phyloP scores from a whole-genome alignment of 2,888 invertebrate species.

The Platycheirus albimanus region DNA sequence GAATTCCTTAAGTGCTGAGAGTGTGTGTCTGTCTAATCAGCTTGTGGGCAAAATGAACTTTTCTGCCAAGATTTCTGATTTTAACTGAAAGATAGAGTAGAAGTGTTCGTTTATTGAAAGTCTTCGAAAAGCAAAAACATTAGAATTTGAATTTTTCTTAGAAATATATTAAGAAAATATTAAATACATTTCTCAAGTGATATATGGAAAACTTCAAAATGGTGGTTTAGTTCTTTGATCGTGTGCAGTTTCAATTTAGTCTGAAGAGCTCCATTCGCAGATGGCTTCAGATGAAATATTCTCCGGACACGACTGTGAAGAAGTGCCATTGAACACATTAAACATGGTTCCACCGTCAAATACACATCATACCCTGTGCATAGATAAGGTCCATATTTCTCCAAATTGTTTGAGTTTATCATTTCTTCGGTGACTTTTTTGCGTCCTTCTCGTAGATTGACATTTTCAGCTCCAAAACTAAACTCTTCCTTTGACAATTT shows the following conservation, averaged over 20 bases:
- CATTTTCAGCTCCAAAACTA: constrained; percentile 83
- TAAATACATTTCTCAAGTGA: too few species aligned
- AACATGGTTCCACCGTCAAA: constrained; percentile 92
- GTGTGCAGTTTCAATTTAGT: constrained; percentile 90
- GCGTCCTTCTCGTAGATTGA: constrained; percentile 35
- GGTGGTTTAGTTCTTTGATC: constrained; percentile 92
- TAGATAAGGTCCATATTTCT: constrained; percentile 87
- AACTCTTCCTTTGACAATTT: constrained; percentile 81
- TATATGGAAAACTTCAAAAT: constrained; percentile 94
- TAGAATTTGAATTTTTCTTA: too few species aligned
- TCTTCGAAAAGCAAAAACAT: too few species aligned
- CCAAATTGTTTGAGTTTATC: constrained; percentile 78
- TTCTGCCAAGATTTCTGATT: too few species aligned
- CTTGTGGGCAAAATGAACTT: too few species aligned
- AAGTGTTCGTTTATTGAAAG: too few species aligned
- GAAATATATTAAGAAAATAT: too few species aligned
- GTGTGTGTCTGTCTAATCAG: too few species aligned
- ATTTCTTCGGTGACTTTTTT: constrained; percentile 32
- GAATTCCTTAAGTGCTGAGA: too few species aligned
- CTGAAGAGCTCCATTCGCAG: constrained; percentile 87
- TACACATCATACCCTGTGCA: constrained; percentile 95
- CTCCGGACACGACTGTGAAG: constrained; percentile 93
- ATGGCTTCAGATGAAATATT: constrained; percentile 89
- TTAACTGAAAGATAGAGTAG: too few species aligned
- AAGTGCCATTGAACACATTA: constrained; percentile 98